Conservation (phyloP, 2,797 vertebrate genomes). For the Nasua narica region DNA sequence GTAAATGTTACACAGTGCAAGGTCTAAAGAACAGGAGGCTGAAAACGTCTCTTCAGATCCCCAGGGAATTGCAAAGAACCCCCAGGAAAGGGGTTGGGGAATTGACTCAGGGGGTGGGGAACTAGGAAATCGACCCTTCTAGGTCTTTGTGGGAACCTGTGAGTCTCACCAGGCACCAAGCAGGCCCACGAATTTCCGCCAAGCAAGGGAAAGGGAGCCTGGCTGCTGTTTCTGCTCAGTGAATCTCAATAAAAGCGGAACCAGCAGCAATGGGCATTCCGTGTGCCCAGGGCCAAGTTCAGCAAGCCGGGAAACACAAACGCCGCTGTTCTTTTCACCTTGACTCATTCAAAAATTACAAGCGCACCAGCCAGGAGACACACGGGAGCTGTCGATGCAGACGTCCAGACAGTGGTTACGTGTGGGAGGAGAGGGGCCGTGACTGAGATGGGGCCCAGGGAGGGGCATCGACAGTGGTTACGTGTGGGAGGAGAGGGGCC, state of each 20-base stretch:
- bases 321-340: background rate
- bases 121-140: background rate
- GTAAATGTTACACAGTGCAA: background rate
- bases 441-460: background rate
- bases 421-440: too few relatives aligned
- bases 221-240: background rate
- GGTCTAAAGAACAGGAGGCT: background rate
- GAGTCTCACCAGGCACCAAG: background rate
- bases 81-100: background rate
- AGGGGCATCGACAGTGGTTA: background rate
- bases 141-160: background rate
- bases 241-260: background rate
- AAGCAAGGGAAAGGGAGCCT: background rate
- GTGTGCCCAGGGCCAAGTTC: accelerated
- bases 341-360: background rate
- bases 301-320: background rate
- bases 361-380: background rate
- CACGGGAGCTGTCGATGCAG: too few relatives aligned
- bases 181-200: background rate
- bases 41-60: background rate
- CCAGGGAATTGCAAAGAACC: background rate
- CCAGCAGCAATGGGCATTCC: background rate
- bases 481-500: too few relatives aligned
- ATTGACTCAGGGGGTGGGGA: background rate
- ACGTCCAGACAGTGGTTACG: background rate